phyloP scores from a whole-genome alignment of 1,140 invertebrate genomes.

The Metaphire vulgaris region DNA sequence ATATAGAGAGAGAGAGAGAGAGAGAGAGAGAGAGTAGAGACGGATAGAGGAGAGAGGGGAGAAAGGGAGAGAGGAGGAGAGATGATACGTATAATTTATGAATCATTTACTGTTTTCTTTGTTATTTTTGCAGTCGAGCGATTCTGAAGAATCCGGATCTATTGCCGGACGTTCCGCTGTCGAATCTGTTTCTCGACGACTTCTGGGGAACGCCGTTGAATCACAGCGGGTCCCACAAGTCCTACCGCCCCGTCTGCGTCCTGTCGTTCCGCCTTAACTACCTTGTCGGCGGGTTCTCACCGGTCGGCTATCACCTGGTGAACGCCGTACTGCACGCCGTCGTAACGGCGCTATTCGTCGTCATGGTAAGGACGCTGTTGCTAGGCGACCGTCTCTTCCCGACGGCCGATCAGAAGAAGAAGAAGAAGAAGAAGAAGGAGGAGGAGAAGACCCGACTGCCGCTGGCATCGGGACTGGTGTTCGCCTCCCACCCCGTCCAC shows the following conservation, averaged over 20 bases:
- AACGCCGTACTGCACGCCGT: conserved; percentile 53
- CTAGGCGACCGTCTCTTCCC: conserved; percentile 57
- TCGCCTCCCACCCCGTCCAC: conserved; percentile 56
- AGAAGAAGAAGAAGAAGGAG: background rate
- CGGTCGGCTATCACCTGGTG: conserved; percentile 54
- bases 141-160: conserved; percentile 91
- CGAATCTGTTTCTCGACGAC: conserved; percentile 88
- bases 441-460: too few relatives aligned
- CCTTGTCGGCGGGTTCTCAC: conserved; percentile 47
- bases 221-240: conserved; percentile 85
- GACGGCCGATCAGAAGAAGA: too few relatives aligned
- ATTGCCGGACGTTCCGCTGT: conserved; percentile 76
- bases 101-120: too few relatives aligned
- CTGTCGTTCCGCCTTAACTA: conserved; percentile 83
- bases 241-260: conserved; percentile 86
- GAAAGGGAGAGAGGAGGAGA: too few relatives aligned
- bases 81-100: too few relatives aligned
- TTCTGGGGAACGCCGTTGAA: conserved; percentile 97
- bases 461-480: conserved; percentile 61
- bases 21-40: too few relatives aligned
- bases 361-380: conserved; percentile 35
- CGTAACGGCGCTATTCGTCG: conserved; percentile 48
- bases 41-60: too few relatives aligned
- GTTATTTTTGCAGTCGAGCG: conserved; percentile 62
- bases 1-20: too few relatives aligned